Conservation (phyloP, 2,797 vertebrate genomes). For the Centroberyx gerrardi region DNA sequence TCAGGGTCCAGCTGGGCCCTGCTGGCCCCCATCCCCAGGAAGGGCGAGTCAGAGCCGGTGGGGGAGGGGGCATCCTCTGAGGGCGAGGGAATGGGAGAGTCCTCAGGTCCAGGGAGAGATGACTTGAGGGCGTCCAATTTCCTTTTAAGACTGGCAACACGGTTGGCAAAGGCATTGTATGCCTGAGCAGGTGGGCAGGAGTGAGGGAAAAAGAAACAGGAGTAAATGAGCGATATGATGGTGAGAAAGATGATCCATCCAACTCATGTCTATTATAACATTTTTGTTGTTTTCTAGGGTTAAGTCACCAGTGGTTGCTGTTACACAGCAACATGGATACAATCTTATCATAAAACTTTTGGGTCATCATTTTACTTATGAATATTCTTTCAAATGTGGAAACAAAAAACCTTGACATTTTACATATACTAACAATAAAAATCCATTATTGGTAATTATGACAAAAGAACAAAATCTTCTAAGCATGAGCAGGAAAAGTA, state of each 20-base stretch:
- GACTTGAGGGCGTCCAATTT: constrained; percentile 95
- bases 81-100: constrained; percentile 96
- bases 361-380: background rate
- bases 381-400: too few relatives aligned
- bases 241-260: background rate
- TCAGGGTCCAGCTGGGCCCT: constrained; percentile 80
- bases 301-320: background rate
- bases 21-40: constrained; percentile 84
- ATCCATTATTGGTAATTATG: background rate
- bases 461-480: background rate
- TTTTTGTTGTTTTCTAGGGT: background rate
- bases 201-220: background rate
- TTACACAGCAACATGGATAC: too few relatives aligned
- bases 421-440: background rate
- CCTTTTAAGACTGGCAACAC: constrained; percentile 95
- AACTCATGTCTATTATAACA: background rate
- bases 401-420: background rate
- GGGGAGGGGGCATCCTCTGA: constrained; percentile 96
- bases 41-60: constrained; percentile 95
- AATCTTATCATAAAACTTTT: background rate
- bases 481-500: background rate
- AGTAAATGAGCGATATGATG: background rate
- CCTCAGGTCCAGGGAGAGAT: constrained; percentile 92
- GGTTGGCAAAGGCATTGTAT: constrained; percentile 96
- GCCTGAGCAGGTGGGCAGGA: constrained; percentile 82